Evolutionary conservation across 92 coral and sea anemone species (phyloP).

Genomic region (Ricordea florida): DNA sequence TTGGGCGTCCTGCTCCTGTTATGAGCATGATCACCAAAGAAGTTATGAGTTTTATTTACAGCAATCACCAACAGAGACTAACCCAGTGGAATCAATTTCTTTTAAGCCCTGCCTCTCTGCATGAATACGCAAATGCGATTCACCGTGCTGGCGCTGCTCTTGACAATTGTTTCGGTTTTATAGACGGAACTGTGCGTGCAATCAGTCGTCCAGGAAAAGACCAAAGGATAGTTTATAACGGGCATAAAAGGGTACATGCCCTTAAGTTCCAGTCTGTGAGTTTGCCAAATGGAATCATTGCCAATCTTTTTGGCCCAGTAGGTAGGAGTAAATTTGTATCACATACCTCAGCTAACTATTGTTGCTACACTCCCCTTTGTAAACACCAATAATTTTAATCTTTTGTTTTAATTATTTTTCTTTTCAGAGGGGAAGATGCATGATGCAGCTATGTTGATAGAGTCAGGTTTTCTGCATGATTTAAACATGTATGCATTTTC

Average conservation of each 20-base stretch:
- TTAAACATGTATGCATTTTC: too few relatives aligned
- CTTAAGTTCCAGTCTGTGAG: constrained; percentile 20
- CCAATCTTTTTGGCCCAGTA: constrained; percentile 13
- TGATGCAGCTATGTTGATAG: too few relatives aligned
- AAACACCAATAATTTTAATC: background rate
- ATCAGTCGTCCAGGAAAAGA: constrained; percentile 16
- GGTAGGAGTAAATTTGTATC: constrained; percentile 11
- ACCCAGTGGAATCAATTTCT: constrained; percentile 17
- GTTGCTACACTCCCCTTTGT: constrained; percentile 17
- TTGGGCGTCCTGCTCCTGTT: constrained; percentile 11
- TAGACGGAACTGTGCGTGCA: constrained; percentile 20
- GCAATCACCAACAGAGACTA: constrained; percentile 18
- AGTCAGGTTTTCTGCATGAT: too few relatives aligned
- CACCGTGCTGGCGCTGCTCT: constrained; percentile 17
- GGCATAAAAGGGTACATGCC: constrained; percentile 2
- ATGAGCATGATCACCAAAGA: constrained; percentile 15
- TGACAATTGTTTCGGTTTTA: constrained; percentile 8
- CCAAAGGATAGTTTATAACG: constrained; percentile 21
- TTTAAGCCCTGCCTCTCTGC: constrained; percentile 21
- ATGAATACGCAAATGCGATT: constrained; percentile 16
- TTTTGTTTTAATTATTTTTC: too few relatives aligned
- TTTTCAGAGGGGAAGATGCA: too few relatives aligned
- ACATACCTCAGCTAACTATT: constrained; percentile 6
- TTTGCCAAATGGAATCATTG: constrained; percentile 16
- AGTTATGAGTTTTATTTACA: constrained; percentile 15